A percentile compares a stretch with the other conserved stretches of the same genome.
These are phyloP conservation scores for Helostoma temminkii DNA, from an alignment of 2,797 vertebrate genomes.

Conservation along the genomic window DNA sequence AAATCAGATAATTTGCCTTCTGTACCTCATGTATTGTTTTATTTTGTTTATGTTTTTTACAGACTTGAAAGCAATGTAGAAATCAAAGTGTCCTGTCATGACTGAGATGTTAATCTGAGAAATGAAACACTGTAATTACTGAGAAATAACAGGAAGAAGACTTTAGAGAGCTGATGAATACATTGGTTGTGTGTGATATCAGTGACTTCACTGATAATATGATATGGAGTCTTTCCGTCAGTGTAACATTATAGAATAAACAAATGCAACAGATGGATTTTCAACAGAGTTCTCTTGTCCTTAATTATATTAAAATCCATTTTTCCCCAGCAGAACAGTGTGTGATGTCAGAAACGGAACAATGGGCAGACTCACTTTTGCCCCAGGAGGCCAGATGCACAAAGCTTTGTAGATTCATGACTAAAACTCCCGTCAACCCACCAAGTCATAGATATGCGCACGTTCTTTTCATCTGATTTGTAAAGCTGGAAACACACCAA, in stretches of 20 bases:
- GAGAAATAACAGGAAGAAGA: constrained; percentile 43
- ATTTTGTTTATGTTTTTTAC: not conserved
- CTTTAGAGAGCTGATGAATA: constrained; percentile 13
- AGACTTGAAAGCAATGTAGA: not conserved
- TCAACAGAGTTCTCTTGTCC: too few species aligned
- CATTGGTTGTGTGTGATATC: not conserved
- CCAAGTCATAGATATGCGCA: too few species aligned
- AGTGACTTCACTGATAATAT: too few species aligned
- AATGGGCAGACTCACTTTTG: constrained; percentile 3
- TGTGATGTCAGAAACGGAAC: constrained; percentile 11
- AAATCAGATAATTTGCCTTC: not conserved
- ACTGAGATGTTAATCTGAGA: constrained; percentile 27
- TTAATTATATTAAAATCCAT: too few species aligned
- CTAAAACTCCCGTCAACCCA: not conserved
- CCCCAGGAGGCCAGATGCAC: constrained; percentile 4
- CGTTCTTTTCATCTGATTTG: too few species aligned
- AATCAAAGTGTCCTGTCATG: constrained; percentile 27
- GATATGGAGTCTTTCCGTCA: too few species aligned
- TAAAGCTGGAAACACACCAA: too few species aligned
- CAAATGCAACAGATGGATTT: too few species aligned
- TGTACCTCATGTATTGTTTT: not conserved
- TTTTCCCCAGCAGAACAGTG: not conserved
- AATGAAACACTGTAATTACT: constrained; percentile 32
- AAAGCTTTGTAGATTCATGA: not conserved
- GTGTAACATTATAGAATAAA: not conserved